Percentiles rank a stretch among this genome's conserved stretches.
Evolutionary conservation across 92 coral and sea anemone genomes (phyloP).

Genomic region (Nematostella vectensis): DNA sequence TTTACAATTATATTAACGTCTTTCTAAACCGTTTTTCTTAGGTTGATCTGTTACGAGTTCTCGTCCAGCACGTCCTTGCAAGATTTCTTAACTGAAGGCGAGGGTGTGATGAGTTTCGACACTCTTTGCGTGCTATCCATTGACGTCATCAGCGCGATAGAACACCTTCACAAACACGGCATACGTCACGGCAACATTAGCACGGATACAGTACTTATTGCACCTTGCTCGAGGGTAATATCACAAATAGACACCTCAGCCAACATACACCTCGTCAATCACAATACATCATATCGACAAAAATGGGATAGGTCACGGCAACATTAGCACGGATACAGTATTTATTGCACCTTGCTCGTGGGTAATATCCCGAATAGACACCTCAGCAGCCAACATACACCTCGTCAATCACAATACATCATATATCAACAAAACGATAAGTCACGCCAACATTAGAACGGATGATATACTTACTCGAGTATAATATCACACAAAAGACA

Average conservation of each 20-base stretch:
- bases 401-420: too few relatives aligned
- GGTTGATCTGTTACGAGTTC: slow-evolving; percentile 44
- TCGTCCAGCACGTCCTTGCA: slow-evolving; percentile 40
- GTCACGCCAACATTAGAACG: too few relatives aligned
- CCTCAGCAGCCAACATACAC: too few relatives aligned
- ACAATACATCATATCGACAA: slow-evolving; percentile 39
- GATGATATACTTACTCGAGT: too few relatives aligned
- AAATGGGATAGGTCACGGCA: slow-evolving; percentile 20
- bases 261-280: too few relatives aligned
- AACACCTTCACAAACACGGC: slow-evolving; percentile 29
- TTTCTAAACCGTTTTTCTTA: neutral
- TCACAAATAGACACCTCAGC: too few relatives aligned
- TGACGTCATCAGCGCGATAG: slow-evolving; percentile 41
- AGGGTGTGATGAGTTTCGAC: slow-evolving; percentile 1
- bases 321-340: slow-evolving; percentile 16
- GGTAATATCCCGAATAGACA: too few relatives aligned
- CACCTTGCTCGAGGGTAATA: slow-evolving; percentile 4
- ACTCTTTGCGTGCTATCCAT: slow-evolving; percentile 16
- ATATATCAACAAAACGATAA: too few relatives aligned
- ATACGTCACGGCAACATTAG: slow-evolving; percentile 24
- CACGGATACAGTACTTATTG: slow-evolving; percentile 22
- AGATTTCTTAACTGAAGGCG: slow-evolving; percentile 18
- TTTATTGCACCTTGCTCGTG: slow-evolving; percentile 13
- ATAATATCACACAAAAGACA: too few relatives aligned
- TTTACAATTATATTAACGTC: neutral